Evolutionary conservation across 1,140 invertebrate genomes (phyloP).

Genomic region (Cheumatopsyche charites): DNA sequence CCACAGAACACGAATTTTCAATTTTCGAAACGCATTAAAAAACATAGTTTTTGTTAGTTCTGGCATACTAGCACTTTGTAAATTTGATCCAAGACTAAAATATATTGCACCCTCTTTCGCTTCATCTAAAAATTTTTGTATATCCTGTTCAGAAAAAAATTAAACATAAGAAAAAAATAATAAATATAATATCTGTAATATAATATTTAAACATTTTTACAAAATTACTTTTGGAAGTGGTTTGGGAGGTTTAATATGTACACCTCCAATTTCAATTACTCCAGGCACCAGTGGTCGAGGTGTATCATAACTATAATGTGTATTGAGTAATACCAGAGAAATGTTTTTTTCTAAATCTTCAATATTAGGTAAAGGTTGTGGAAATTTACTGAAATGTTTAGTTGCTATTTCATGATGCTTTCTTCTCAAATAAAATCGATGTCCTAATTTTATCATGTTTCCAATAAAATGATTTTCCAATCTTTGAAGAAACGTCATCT

Average conservation of each 20-base stretch:
- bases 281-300: conserved; percentile 58
- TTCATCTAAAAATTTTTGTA: conserved; percentile 63
- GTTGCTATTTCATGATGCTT: conserved; percentile 50
- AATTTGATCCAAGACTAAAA: conserved; percentile 63
- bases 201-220: neutral
- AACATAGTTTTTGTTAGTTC: conserved; percentile 60
- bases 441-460: neutral
- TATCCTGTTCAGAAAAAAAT: conserved; percentile 54
- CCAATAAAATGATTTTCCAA: conserved; percentile 19
- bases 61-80: conserved; percentile 61
- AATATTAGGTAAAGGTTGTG: conserved; percentile 50
- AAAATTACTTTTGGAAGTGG: conserved; percentile 52
- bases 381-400: conserved; percentile 49
- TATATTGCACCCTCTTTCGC: conserved; percentile 65
- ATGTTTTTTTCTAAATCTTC: conserved; percentile 52
- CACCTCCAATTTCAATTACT: conserved; percentile 60
- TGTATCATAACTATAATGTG: conserved; percentile 53
- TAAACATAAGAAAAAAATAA: too few relatives aligned
- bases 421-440: conserved; percentile 18
- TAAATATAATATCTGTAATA: too few relatives aligned
- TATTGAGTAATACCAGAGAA: conserved; percentile 51
- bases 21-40: conserved; percentile 58
- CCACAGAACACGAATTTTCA: conserved; percentile 69
- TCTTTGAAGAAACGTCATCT: conserved; percentile 34
- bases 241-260: conserved; percentile 56